Evolutionary conservation across 2,797 vertebrate species (phyloP).

Genomic region (Lagodon rhomboides): DNA sequence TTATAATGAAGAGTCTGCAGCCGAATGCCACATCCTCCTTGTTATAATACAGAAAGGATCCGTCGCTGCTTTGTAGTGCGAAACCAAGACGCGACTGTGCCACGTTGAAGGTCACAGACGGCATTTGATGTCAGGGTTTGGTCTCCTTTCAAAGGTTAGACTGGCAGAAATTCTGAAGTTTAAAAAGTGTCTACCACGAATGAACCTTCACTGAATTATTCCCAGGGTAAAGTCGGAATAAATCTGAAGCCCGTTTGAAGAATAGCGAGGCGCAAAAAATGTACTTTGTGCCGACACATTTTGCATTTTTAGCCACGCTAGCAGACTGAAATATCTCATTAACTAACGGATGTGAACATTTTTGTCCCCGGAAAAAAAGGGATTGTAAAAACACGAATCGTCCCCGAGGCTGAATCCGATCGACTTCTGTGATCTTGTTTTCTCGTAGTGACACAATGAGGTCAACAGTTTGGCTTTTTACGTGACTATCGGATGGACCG

Average conservation of each 20-base stretch:
- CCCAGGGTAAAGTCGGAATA: not conserved
- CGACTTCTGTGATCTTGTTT: not conserved
- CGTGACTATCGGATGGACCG: not conserved
- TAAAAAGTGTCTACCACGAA: not conserved
- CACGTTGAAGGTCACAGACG: slow-evolving; percentile 31
- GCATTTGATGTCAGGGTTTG: not conserved
- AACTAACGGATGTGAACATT: not conserved
- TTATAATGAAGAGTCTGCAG: not conserved
- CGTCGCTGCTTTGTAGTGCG: not conserved
- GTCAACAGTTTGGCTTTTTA: not conserved
- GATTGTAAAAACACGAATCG: not conserved
- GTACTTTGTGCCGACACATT: not conserved
- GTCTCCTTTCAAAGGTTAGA: slow-evolving; percentile 7
- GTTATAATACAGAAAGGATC: not conserved
- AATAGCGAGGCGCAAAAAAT: not conserved
- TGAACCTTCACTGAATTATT: not conserved
- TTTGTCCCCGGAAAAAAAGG: too few relatives aligned
- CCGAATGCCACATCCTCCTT: not conserved
- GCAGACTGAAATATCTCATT: not conserved
- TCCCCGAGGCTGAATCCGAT: not conserved
- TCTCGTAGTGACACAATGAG: not conserved
- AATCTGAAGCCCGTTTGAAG: not conserved
- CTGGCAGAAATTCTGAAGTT: not conserved
- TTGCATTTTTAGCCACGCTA: not conserved
- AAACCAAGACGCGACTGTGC: not conserved